phyloP scores from a whole-genome alignment of 2,113 vertebrate species.

The Pelecanoides urinatrix region DNA sequence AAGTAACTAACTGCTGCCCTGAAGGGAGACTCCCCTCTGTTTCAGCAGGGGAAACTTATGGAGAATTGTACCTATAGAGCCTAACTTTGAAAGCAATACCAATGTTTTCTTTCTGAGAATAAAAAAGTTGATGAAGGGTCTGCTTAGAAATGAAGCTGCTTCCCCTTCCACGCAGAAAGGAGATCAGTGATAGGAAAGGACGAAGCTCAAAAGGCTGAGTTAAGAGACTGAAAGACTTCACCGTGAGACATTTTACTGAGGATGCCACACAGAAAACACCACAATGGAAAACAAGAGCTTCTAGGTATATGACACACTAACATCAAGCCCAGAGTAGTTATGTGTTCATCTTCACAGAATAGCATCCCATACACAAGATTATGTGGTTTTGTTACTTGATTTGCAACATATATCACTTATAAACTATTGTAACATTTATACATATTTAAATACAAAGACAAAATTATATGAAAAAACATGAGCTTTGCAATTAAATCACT shows the following conservation, averaged over 20 bases:
- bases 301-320: not conserved
- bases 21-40: not conserved
- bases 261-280: not conserved
- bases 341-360: not conserved
- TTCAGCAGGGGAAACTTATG: not conserved
- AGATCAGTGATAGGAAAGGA: not conserved
- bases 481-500: not conserved
- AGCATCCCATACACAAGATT: not conserved
- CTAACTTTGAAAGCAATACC: not conserved
- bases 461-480: not conserved
- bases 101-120: not conserved
- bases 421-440: not conserved
- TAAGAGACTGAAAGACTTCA: not conserved
- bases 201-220: not conserved
- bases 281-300: not conserved
- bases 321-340: not conserved
- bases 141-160: not conserved
- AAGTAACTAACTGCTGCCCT: not conserved
- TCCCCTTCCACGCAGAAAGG: not conserved
- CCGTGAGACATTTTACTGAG: not conserved
- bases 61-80: not conserved
- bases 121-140: not conserved
- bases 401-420: not conserved
- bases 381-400: not conserved
- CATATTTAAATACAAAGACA: not conserved